These are phyloP conservation scores for Acomys russatus DNA, from an alignment of 2,797 vertebrate genomes.

Conservation along the genomic window DNA sequence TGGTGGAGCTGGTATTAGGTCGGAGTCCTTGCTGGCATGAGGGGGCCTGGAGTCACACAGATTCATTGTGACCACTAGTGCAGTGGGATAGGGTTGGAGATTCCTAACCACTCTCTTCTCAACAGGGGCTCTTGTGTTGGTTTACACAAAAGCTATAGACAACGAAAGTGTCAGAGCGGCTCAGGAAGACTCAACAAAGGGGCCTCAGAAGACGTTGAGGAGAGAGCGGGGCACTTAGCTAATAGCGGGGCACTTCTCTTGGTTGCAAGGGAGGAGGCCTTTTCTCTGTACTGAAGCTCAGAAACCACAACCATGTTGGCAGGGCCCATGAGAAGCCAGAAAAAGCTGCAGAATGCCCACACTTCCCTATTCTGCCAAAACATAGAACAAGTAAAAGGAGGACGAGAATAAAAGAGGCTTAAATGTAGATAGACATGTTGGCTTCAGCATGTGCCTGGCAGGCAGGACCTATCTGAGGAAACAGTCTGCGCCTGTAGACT, in stretches of 20 bases:
- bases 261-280: background rate
- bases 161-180: background rate
- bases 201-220: background rate
- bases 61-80: background rate
- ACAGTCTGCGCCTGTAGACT: background rate
- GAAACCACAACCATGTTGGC: background rate
- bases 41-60: background rate
- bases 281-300: background rate
- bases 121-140: background rate
- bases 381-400: background rate
- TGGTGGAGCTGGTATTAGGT: no score
- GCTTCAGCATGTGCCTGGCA: fast-evolving
- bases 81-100: background rate
- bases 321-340: background rate
- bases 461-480: fast-evolving
- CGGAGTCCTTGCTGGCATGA: background rate
- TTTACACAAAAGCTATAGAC: background rate
- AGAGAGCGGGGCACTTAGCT: background rate
- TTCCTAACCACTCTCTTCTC: background rate
- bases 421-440: background rate
- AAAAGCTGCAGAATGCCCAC: background rate
- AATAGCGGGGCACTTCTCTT: background rate
- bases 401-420: background rate
- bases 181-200: background rate
- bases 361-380: background rate